phyloP scores from a whole-genome alignment of 2,113 vertebrate species.

The Hirundichthys speculiger region DNA sequence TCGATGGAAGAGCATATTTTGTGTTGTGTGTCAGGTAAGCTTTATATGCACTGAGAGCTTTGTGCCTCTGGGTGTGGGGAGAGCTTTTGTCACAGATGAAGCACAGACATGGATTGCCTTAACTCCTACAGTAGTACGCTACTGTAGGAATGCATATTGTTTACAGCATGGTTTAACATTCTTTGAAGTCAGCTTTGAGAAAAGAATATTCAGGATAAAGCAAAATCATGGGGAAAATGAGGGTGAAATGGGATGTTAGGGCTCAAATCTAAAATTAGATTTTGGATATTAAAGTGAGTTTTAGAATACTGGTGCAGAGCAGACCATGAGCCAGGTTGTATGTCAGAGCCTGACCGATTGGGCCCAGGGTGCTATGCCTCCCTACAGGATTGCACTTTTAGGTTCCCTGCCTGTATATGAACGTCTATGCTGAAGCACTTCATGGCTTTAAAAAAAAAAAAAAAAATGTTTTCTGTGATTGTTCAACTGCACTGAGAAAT shows the following conservation, averaged over 20 bases:
- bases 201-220: constrained; percentile 33
- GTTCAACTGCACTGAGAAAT: constrained; percentile 76
- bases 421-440: constrained; percentile 64
- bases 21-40: constrained; percentile 58
- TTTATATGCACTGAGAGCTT: constrained; percentile 72
- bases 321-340: constrained; percentile 70
- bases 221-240: constrained; percentile 34
- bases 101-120: constrained; percentile 76
- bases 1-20: constrained; percentile 31
- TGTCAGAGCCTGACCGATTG: constrained; percentile 61
- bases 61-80: constrained; percentile 64
- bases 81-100: constrained; percentile 63
- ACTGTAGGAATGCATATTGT: constrained; percentile 67
- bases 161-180: constrained; percentile 65
- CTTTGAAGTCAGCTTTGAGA: constrained; percentile 49
- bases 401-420: constrained; percentile 75
- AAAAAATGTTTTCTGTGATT: constrained; percentile 58
- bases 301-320: constrained; percentile 81
- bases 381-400: constrained; percentile 76
- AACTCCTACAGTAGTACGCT: constrained; percentile 58
- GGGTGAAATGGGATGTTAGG: constrained; percentile 40
- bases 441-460: constrained; percentile 43
- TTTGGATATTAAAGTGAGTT: constrained; percentile 69
- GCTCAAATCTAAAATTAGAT: constrained; percentile 26
- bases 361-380: constrained; percentile 66